Evolutionary conservation across 2,797 vertebrate species (phyloP).

Genomic region (Helicolenus hilgendorfi): DNA sequence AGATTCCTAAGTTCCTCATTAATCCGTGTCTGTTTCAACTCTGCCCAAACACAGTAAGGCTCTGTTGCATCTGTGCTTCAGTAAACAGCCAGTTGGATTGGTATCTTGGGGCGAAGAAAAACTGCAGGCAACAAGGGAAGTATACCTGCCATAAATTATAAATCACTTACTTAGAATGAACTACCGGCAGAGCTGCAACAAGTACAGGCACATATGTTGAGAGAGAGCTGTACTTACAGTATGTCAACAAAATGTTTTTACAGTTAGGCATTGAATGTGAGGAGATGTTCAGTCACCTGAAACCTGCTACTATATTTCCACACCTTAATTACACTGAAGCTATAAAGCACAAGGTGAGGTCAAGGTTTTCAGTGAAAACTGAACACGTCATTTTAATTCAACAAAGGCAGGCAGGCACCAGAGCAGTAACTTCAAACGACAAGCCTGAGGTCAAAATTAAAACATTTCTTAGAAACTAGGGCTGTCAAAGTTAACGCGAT

Average conservation of each 20-base stretch:
- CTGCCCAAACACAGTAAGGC: background rate
- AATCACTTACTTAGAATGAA: slow-evolving; percentile 48
- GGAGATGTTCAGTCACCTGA: background rate
- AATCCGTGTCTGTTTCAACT: background rate
- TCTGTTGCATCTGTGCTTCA: background rate
- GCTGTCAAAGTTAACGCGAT: too few species aligned
- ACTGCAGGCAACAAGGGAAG: slow-evolving; percentile 22
- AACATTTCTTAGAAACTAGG: background rate
- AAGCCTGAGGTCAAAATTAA: background rate
- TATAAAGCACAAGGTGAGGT: slow-evolving; percentile 3
- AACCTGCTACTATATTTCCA: slow-evolving; percentile 26
- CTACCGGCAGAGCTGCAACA: slow-evolving; percentile 50
- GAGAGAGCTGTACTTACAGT: background rate
- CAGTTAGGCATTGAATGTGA: background rate
- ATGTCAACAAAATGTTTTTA: background rate
- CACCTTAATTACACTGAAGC: slow-evolving; percentile 15
- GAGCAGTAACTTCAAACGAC: background rate
- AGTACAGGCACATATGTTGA: slow-evolving; percentile 35
- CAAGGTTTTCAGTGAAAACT: background rate
- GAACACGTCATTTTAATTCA: background rate
- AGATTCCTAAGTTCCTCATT: background rate
- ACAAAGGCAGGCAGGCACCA: background rate
- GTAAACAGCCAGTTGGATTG: slow-evolving; percentile 13
- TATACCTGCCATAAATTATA: slow-evolving; percentile 30
- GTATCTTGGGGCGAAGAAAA: slow-evolving; percentile 55